phyloP scores from a whole-genome alignment of 2,888 invertebrate species.

The Drosophila mimetica region DNA sequence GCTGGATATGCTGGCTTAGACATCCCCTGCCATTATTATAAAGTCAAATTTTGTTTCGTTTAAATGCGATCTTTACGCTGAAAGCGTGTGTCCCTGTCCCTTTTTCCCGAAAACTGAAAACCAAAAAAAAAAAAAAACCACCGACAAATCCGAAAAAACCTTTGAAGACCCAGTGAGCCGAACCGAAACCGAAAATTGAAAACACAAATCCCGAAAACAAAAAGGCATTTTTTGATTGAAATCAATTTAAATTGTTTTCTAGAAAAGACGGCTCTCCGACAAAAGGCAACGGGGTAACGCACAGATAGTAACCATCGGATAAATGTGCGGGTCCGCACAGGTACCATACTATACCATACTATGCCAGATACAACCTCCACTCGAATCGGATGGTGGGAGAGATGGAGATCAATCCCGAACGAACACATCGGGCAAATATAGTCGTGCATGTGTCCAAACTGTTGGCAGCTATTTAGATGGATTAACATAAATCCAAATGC shows the following conservation, averaged over 20 bases:
- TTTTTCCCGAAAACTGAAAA: slow-evolving; percentile 56
- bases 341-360: slow-evolving; percentile 19
- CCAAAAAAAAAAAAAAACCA: slow-evolving; percentile 41
- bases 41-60: slow-evolving; percentile 82
- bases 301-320: slow-evolving; percentile 55
- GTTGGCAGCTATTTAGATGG: slow-evolving; percentile 79
- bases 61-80: slow-evolving; percentile 81
- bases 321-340: slow-evolving; percentile 53
- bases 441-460: slow-evolving; percentile 71
- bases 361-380: too few relatives aligned
- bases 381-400: slow-evolving; percentile 12
- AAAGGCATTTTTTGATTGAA: slow-evolving; percentile 78
- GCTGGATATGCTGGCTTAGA: slow-evolving; percentile 75
- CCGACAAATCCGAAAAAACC: slow-evolving; percentile 27
- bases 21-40: slow-evolving; percentile 78
- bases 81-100: slow-evolving; percentile 77
- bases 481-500: slow-evolving; percentile 69
- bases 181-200: slow-evolving; percentile 30
- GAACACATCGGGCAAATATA: slow-evolving; percentile 60
- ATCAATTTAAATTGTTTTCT: slow-evolving; percentile 82
- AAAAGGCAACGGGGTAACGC: slow-evolving; percentile 53
- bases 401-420: slow-evolving; percentile 49
- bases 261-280: slow-evolving; percentile 71
- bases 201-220: slow-evolving; percentile 71
- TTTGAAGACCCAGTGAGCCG: slow-evolving; percentile 35